Base-by-base conservation (phyloP, 2,797 vertebrate genomes). In the Triplophysa bombifrons region DNA sequence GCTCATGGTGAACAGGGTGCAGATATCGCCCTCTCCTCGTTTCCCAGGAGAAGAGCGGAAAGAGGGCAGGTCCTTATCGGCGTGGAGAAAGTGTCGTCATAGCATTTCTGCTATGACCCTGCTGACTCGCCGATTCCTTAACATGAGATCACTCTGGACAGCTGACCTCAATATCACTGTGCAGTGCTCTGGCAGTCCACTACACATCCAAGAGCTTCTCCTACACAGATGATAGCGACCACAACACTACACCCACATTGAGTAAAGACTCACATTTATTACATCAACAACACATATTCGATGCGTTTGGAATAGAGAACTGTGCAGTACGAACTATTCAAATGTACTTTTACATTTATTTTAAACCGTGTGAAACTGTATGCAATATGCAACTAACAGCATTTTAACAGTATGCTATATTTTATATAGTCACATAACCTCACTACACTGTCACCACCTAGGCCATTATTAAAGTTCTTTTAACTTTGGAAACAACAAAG, bases 111-210 rank as follows among this genome's bases (percentile, higher is more conserved):
- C 87, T 84, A 84, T 90, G 89, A 91, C 91, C 90, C 91, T 93
- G 92, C 92, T 94, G 93, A 94, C 91, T 92, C 76, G 90, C 86
- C 83, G 86, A 91, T 91, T 93, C 90, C 90, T 92, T 90, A 89
- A 94, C 91, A 90, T 92, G 90, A 94, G 91, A 94, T 94, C 93
- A 92, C 90, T 91, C 91, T 89, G 90, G 93, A 94, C 93, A 93
- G 93, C 92, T 94, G 93, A 94, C 93, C 93, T 93, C 88, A 86
- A 94, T 94, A 92, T 92, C 86, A 87, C 85, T 76, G 82, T 25
- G 83, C 84, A 76, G 76, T 20, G 85, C 87, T 85, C 87, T 82
- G 86, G 87, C 85, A 85, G 88, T 55, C 83, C 87, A 87, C 91
- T 80, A 19, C 84, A 81, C 81, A 91, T 89, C 86, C 82, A 87